Evolutionary conservation across 2,888 invertebrate genomes (phyloP).

Genomic region (Phanerotoma sp.): DNA sequence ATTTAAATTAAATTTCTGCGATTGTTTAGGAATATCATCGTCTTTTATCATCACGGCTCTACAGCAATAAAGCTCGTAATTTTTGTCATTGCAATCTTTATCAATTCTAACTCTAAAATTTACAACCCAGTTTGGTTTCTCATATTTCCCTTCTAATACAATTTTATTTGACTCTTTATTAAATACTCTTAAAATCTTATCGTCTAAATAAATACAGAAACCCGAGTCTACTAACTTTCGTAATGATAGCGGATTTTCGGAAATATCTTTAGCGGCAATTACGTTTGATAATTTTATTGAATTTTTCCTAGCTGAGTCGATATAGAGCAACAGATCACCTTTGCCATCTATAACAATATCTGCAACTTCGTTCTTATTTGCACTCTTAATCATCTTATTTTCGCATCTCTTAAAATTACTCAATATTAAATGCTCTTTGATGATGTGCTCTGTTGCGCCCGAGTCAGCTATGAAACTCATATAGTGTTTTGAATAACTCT

Average conservation of each 20-base stretch:
- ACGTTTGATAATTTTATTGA: conserved; percentile 30
- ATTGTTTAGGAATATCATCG: conserved; percentile 22
- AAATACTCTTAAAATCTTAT: conserved; percentile 19
- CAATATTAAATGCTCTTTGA: conserved; percentile 24
- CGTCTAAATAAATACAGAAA: conserved; percentile 29
- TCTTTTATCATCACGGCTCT: conserved; percentile 12
- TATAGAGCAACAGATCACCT: conserved; percentile 31
- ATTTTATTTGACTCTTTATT: conserved; percentile 20
- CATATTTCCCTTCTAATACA: conserved; percentile 20
- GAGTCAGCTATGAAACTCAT: conserved; percentile 32
- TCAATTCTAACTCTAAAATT: conserved; percentile 21
- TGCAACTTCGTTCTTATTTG: conserved; percentile 32
- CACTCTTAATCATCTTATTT: conserved; percentile 30
- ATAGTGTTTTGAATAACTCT: neutral
- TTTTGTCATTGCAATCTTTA: no score
- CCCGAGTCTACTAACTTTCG: conserved; percentile 32
- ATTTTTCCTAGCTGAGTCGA: conserved; percentile 18
- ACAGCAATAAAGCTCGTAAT: conserved; percentile 17
- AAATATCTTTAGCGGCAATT: conserved; percentile 31
- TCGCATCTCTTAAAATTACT: conserved; percentile 13
- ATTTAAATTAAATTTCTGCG: conserved; percentile 16
- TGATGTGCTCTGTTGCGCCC: conserved; percentile 31
- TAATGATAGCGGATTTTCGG: conserved; percentile 35
- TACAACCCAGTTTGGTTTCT: conserved; percentile 26
- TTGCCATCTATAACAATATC: conserved; percentile 34